A percentile compares a stretch with the other conserved stretches of the same genome.
phyloP scores from a whole-genome alignment of 2,113 vertebrate genomes.

The Amazona guildingii region DNA sequence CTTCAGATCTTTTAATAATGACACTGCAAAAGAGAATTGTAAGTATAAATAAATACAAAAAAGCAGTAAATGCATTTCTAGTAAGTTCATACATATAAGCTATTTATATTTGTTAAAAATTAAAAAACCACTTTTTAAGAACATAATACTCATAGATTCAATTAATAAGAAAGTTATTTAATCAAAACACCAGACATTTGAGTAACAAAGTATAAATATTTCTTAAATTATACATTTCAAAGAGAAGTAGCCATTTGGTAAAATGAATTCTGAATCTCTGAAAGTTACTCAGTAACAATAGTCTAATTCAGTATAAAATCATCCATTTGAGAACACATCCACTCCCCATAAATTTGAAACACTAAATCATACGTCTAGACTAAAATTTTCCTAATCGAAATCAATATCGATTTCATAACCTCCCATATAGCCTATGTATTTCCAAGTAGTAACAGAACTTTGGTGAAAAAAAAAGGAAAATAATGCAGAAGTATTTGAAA shows the following conservation, averaged over 20 bases:
- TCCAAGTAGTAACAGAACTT: not conserved
- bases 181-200: not conserved
- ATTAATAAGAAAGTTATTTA: not conserved
- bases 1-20: conserved; percentile 97
- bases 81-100: not conserved
- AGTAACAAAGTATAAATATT: not conserved
- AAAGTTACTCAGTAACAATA: not conserved
- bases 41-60: conserved; percentile 15
- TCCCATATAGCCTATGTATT: not conserved
- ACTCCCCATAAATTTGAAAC: not conserved
- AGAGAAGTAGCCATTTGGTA: not conserved
- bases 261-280: not conserved
- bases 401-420: not conserved
- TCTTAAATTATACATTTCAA: not conserved
- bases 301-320: not conserved
- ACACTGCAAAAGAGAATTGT: conserved; percentile 80
- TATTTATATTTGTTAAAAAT: not conserved
- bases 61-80: not conserved
- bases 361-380: not conserved
- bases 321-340: not conserved
- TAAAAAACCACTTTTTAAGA: not conserved
- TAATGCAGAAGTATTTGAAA: not conserved
- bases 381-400: not conserved
- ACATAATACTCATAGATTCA: not conserved
- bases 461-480: not conserved